phyloP scores from a whole-genome alignment of 1,140 invertebrate genomes.

The Phenacoccus solenopsis region DNA sequence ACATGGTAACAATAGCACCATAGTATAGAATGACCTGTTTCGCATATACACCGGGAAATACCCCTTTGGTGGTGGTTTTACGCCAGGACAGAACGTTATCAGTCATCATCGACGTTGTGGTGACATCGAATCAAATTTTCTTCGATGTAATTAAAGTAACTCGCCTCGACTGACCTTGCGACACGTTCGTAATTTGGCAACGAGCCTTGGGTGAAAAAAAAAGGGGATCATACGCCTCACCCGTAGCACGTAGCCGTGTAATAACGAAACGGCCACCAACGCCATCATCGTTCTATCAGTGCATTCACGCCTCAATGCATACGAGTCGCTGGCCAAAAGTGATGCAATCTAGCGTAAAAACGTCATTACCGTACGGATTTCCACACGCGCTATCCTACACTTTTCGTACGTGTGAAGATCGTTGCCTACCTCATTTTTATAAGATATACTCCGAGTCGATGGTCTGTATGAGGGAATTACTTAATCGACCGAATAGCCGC shows the following conservation, averaged over 20 bases:
- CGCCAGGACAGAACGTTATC: background rate
- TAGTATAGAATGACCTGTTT: background rate
- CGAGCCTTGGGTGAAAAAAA: background rate
- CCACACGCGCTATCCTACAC: too few species aligned
- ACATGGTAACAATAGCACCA: background rate
- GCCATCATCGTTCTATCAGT: background rate
- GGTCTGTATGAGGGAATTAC: too few species aligned
- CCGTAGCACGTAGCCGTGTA: too few species aligned
- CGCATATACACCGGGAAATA: background rate
- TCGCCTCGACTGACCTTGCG: background rate
- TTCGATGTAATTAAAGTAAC: too few species aligned
- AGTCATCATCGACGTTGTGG: background rate
- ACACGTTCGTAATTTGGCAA: background rate
- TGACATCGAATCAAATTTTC: too few species aligned
- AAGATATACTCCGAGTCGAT: too few species aligned
- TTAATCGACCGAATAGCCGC: too few species aligned
- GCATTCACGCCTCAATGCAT: background rate
- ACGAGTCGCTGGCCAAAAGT: background rate
- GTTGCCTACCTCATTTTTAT: too few species aligned
- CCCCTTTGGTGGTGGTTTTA: background rate
- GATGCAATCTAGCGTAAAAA: conserved; percentile 1
- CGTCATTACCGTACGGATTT: background rate
- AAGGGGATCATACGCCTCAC: background rate
- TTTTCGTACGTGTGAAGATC: too few species aligned
- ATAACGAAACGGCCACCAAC: conserved; percentile 31